phyloP scores from a whole-genome alignment of 2,888 invertebrate genomes.

The Ptychoptera contaminata region DNA sequence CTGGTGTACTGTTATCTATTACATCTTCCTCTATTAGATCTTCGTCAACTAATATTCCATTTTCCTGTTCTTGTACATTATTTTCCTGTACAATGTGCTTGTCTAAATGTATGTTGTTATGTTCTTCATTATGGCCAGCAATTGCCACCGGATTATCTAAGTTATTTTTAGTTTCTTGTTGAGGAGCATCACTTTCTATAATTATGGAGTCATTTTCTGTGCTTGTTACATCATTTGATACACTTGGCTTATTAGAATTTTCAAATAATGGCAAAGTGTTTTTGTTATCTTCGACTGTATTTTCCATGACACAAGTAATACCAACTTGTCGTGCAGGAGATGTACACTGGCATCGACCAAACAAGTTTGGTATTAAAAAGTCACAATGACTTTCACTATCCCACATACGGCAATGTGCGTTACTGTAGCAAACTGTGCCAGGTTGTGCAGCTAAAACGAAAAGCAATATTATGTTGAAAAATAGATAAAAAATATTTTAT shows the following conservation, averaged over 20 bases:
- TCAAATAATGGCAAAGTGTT: constrained; percentile 12
- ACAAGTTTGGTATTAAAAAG: constrained; percentile 75
- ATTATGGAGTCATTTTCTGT: neutral
- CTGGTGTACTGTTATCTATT: neutral
- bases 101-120: neutral
- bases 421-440: constrained; percentile 78
- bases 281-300: constrained; percentile 12
- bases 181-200: neutral
- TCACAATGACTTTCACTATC: constrained; percentile 74
- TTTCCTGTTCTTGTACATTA: neutral
- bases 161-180: neutral
- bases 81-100: neutral
- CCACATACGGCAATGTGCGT: constrained; percentile 75
- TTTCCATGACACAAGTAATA: constrained; percentile 40
- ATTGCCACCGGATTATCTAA: neutral
- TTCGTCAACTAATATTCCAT: neutral
- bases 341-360: constrained; percentile 75
- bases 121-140: neutral
- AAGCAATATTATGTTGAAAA: constrained; percentile 7
- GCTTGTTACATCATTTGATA: neutral
- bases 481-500: too few species aligned
- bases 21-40: neutral
- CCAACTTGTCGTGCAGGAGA: constrained; percentile 46
- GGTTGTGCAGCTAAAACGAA: constrained; percentile 61
- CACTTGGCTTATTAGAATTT: constrained; percentile 7